phyloP scores from a whole-genome alignment of 2,797 vertebrate species.

The Sebastes glaucus region DNA sequence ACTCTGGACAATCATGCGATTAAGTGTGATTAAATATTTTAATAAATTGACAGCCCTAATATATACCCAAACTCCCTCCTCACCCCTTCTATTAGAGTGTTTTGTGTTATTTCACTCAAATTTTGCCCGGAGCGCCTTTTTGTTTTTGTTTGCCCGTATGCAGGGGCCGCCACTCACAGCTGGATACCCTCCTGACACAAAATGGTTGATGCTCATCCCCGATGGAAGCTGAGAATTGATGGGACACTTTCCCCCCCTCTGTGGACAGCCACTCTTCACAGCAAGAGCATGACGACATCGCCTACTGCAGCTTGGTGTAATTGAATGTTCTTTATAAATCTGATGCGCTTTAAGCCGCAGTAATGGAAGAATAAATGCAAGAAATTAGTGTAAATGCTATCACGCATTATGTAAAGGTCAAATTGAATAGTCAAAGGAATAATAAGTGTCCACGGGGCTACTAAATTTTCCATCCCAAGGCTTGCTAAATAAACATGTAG shows the following conservation, averaged over 20 bases:
- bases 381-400: slow-evolving; percentile 32
- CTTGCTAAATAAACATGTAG: slow-evolving; percentile 49
- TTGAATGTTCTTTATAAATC: background rate
- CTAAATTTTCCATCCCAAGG: slow-evolving; percentile 11
- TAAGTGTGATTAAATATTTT: too few species aligned
- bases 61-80: background rate
- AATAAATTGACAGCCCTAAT: too few species aligned
- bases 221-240: slow-evolving; percentile 17
- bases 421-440: slow-evolving; percentile 23
- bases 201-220: slow-evolving; percentile 9
- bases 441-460: slow-evolving; percentile 12
- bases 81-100: background rate
- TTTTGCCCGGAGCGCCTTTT: background rate
- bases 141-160: background rate
- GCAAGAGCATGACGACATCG: background rate
- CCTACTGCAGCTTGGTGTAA: background rate
- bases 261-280: background rate
- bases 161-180: slow-evolving; percentile 12
- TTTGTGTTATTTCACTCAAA: background rate
- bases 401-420: slow-evolving; percentile 36
- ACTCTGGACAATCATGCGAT: too few species aligned
- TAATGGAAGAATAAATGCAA: slow-evolving; percentile 27
- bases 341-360: background rate
- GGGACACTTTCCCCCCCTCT: background rate
- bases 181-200: slow-evolving; percentile 21